Evolutionary conservation across 2,113 vertebrate genomes (phyloP).

Genomic region (Eonycteris spelaea): DNA sequence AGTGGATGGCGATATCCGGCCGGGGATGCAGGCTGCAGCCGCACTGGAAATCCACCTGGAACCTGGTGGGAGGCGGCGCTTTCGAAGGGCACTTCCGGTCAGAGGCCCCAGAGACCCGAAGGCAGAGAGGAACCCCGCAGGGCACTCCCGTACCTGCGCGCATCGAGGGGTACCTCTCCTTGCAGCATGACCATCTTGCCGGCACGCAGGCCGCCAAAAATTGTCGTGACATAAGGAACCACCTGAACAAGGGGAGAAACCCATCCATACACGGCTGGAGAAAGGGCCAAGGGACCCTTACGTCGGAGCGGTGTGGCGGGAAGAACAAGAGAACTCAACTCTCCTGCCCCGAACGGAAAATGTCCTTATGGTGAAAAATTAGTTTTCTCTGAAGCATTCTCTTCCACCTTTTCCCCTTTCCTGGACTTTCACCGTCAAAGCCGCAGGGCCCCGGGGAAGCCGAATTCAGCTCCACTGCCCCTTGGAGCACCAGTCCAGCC

Average conservation of each 20-base stretch:
- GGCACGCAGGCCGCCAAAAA: conserved; percentile 73
- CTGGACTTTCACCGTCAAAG: not conserved
- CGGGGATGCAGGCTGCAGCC: conserved; percentile 86
- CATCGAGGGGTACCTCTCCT: conserved; percentile 56
- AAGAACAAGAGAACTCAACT: not conserved
- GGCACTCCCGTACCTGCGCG: conserved; percentile 13
- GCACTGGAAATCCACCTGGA: conserved; percentile 89
- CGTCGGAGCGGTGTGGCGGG: not conserved
- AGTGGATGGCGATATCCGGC: conserved; percentile 90
- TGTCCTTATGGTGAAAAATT: not conserved
- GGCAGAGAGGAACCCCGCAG: not conserved
- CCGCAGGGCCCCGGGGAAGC: not conserved
- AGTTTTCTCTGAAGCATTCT: not conserved
- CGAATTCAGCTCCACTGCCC: not conserved
- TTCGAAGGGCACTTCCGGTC: fast-evolving
- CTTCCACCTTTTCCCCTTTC: not conserved
- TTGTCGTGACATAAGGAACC: conserved; percentile 76
- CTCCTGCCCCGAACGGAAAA: not conserved
- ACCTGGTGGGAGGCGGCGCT: conserved; percentile 75
- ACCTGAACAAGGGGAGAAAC: conserved; percentile 51
- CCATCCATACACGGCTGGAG: fast-evolving
- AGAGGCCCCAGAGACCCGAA: not conserved
- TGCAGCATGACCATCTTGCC: conserved; percentile 77
- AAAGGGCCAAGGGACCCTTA: not conserved
- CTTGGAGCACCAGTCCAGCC: not conserved